A percentile compares a stretch with the other conserved stretches of the same genome.
Conservation (phyloP, 2,113 vertebrate genomes). For the Lontra canadensis region DNA sequence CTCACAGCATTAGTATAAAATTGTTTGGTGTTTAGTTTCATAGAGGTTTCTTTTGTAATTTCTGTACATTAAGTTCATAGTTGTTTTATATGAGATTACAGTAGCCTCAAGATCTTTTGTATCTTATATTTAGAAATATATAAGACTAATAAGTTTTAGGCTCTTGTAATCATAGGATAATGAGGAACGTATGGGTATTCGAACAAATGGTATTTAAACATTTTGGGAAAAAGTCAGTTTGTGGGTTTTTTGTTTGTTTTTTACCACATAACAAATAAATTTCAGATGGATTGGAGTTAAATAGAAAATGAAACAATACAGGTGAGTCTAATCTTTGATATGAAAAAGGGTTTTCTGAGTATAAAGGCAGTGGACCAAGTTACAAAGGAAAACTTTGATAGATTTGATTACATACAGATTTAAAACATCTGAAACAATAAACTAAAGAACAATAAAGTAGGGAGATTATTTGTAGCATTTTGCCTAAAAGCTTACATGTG, state of each 20-base stretch:
- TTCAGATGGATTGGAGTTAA: slow-evolving; percentile 30
- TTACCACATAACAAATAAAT: background rate
- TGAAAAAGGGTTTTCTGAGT: background rate
- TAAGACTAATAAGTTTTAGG: background rate
- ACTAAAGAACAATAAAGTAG: background rate
- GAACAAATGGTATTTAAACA: background rate
- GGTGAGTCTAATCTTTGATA: background rate
- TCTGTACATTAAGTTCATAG: background rate
- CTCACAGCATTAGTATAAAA: background rate
- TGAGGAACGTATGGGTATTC: background rate
- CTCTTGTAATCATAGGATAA: background rate
- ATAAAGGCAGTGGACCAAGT: background rate
- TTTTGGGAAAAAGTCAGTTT: background rate
- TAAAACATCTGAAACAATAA: background rate
- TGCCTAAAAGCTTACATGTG: background rate
- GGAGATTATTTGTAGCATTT: background rate
- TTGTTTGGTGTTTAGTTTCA: background rate
- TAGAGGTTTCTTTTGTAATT: background rate
- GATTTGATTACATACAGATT: background rate
- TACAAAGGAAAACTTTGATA: background rate
- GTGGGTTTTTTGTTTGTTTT: background rate
- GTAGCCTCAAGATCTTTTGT: background rate
- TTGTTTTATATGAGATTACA: background rate
- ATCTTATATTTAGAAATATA: slow-evolving; percentile 11
- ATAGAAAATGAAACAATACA: background rate